phyloP scores from a whole-genome alignment of 1,140 invertebrate species.

The Cyclina sinensis region DNA sequence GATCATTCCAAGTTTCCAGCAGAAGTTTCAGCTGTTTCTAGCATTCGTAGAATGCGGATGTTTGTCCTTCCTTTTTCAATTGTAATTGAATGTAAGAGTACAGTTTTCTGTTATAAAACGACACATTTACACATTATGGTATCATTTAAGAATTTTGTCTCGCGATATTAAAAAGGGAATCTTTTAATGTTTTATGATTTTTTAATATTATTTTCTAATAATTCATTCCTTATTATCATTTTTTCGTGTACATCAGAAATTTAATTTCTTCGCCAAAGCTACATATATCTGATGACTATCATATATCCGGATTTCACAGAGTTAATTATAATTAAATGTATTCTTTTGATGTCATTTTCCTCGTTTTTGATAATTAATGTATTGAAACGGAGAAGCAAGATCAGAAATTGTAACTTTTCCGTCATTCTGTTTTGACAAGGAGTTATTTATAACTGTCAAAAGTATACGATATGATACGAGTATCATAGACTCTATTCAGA shows the following conservation, averaged over 20 bases:
- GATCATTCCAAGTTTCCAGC: too few relatives aligned
- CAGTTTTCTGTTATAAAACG: too few relatives aligned
- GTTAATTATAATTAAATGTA: constrained; percentile 5
- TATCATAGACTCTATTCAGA: too few relatives aligned
- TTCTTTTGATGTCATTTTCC: not conserved
- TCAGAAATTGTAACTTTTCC: constrained; percentile 14
- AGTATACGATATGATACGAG: not conserved
- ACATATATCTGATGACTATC: not conserved
- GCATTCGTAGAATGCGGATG: too few relatives aligned
- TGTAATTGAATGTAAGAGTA: too few relatives aligned
- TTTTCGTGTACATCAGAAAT: not conserved
- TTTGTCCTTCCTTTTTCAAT: too few relatives aligned
- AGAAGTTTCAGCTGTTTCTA: too few relatives aligned
- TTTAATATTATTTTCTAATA: not conserved
- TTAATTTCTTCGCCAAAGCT: not conserved
- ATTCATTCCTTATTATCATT: not conserved
- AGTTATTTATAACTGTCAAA: not conserved
- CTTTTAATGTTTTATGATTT: too few relatives aligned
- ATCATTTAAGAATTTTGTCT: too few relatives aligned
- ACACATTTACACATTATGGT: too few relatives aligned
- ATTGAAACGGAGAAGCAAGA: not conserved
- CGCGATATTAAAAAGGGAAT: too few relatives aligned
- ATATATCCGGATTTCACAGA: not conserved
- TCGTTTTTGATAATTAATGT: not conserved
- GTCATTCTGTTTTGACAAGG: not conserved